Conservation (phyloP, 1,140 invertebrate species). For the Charaxes varanes region DNA sequence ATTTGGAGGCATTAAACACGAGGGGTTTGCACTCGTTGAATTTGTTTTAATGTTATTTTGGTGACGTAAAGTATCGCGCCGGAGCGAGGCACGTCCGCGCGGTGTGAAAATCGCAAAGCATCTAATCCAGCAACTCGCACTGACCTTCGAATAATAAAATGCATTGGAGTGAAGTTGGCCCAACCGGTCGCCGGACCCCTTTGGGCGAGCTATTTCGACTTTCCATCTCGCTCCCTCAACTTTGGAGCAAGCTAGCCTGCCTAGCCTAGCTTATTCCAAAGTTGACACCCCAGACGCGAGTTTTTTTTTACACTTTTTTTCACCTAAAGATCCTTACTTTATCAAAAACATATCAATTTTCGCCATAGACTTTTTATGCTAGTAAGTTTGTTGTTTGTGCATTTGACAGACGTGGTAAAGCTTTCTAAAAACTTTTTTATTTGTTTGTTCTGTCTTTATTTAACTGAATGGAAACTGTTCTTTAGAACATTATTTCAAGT, state of each 20-base stretch:
- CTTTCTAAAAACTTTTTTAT: no score
- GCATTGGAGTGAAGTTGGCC: slow-evolving; percentile 43
- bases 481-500: no score
- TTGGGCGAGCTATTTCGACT: slow-evolving; percentile 4
- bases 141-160: slow-evolving; percentile 57
- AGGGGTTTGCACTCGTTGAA: neutral
- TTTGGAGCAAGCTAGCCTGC: slow-evolving; percentile 1
- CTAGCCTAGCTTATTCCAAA: no score
- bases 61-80: slow-evolving; percentile 4
- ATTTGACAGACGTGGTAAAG: no score
- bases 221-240: slow-evolving; percentile 6
- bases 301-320: no score
- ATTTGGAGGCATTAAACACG: neutral
- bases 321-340: no score
- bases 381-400: no score
- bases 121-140: slow-evolving; percentile 26
- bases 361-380: no score
- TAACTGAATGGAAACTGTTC: no score
- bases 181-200: slow-evolving; percentile 42
- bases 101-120: slow-evolving; percentile 14
- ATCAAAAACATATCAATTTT: no score
- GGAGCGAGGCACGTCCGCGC: slow-evolving; percentile 22
- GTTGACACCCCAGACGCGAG: no score
- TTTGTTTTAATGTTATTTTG: slow-evolving; percentile 3
- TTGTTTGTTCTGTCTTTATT: no score